Conservation (phyloP, 2,888 invertebrate genomes). For the Drosophila mimica region DNA sequence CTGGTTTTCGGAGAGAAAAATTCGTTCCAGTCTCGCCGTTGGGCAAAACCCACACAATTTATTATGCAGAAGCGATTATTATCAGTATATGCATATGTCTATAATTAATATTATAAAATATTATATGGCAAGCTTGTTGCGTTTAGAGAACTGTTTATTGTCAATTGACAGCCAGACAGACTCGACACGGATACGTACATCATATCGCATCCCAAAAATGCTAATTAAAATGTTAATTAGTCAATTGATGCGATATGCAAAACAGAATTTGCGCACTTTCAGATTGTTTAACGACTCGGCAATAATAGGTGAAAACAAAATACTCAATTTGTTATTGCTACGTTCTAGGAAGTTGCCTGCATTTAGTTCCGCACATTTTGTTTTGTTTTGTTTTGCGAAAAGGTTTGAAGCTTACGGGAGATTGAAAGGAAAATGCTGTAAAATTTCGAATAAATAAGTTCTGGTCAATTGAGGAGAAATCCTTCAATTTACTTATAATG, state of each 20-base stretch:
- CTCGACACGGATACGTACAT: neutral
- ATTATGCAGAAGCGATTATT: constrained; percentile 25
- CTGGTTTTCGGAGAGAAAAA: constrained; percentile 24
- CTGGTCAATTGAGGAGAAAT: neutral
- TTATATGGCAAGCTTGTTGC: constrained; percentile 21
- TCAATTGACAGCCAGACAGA: constrained; percentile 19
- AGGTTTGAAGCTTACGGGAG: neutral
- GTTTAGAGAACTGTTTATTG: constrained; percentile 19
- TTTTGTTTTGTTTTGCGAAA: neutral
- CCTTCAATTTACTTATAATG: neutral
- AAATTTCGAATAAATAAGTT: neutral
- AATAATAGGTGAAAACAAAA: neutral
- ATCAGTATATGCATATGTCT: neutral
- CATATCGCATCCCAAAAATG: constrained; percentile 5
- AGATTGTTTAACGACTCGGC: neutral
- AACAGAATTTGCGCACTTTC: constrained; percentile 22
- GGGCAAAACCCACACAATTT: constrained; percentile 36
- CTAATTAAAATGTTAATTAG: constrained; percentile 26
- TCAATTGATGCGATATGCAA: constrained; percentile 8
- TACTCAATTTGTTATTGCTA: neutral
- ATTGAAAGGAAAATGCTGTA: neutral
- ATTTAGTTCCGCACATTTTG: constrained; percentile 1
- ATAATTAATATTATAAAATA: constrained; percentile 7
- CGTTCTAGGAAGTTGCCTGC: neutral
- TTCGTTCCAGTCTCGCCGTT: constrained; percentile 8